These are phyloP conservation scores for Apotomis betuletana DNA, from an alignment of 2,888 invertebrate species.

Conservation along the genomic window DNA sequence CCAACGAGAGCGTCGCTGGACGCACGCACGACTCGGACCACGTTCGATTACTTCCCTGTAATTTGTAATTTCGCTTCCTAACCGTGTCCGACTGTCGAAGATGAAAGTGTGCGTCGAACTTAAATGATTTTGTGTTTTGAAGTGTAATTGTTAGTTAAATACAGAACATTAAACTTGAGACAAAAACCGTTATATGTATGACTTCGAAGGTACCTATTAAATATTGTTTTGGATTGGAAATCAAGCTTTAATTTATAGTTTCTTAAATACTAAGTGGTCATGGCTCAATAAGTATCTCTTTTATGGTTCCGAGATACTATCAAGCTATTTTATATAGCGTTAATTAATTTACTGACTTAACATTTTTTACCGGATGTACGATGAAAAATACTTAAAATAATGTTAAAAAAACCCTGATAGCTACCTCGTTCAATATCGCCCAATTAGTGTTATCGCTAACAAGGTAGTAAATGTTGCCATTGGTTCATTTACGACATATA, in stretches of 20 bases:
- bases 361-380: background rate
- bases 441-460: slow-evolving; percentile 31
- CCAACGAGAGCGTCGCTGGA: slow-evolving; percentile 49
- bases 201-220: background rate
- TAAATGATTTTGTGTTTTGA: slow-evolving; percentile 9
- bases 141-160: background rate
- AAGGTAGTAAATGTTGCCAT: slow-evolving; percentile 29
- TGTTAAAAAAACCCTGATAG: background rate
- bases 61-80: slow-evolving; percentile 62
- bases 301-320: background rate
- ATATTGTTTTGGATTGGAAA: background rate
- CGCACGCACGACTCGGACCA: slow-evolving; percentile 50
- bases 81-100: slow-evolving; percentile 54
- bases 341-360: background rate
- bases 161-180: background rate
- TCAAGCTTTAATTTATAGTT: background rate
- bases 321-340: background rate
- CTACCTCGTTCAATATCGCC: slow-evolving; percentile 9
- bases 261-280: background rate
- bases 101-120: slow-evolving; percentile 54
- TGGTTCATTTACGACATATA: slow-evolving; percentile 27
- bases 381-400: background rate
- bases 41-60: slow-evolving; percentile 62
- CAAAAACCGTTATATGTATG: background rate
- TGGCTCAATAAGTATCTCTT: background rate